These are phyloP conservation scores for Phoebastria nigripes DNA, from an alignment of 2,797 vertebrate species.

Conservation along the genomic window DNA sequence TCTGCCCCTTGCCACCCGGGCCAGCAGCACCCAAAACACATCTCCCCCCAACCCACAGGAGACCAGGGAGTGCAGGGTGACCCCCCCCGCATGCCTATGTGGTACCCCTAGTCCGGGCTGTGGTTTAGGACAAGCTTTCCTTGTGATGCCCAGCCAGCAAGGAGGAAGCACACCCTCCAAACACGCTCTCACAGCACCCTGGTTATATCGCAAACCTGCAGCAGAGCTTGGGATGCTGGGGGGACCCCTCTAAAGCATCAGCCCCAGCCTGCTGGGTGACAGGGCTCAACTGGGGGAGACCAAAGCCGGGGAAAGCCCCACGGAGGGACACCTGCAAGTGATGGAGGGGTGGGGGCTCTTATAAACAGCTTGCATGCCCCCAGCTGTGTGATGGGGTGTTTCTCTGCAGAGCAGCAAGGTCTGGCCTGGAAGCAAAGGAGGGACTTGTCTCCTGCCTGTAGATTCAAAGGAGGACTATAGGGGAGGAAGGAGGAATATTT, in stretches of 20 bases:
- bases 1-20: background rate
- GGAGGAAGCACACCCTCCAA: background rate
- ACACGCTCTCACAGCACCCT: accelerated
- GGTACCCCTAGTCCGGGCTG: background rate
- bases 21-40: background rate
- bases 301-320: background rate
- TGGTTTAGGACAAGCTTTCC: background rate
- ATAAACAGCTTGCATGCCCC: background rate
- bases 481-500: background rate
- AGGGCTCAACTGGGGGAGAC: background rate
- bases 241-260: background rate
- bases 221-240: background rate
- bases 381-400: background rate
- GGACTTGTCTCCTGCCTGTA: background rate
- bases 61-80: background rate
- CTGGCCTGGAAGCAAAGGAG: background rate
- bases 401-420: accelerated
- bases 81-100: accelerated
- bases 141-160: background rate
- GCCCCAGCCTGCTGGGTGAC: background rate
- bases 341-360: background rate
- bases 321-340: background rate
- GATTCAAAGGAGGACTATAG: background rate
- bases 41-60: background rate
- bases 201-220: background rate